Evolutionary conservation across 2,888 invertebrate genomes (phyloP).

Genomic region (Tromatobia lineatoria): DNA sequence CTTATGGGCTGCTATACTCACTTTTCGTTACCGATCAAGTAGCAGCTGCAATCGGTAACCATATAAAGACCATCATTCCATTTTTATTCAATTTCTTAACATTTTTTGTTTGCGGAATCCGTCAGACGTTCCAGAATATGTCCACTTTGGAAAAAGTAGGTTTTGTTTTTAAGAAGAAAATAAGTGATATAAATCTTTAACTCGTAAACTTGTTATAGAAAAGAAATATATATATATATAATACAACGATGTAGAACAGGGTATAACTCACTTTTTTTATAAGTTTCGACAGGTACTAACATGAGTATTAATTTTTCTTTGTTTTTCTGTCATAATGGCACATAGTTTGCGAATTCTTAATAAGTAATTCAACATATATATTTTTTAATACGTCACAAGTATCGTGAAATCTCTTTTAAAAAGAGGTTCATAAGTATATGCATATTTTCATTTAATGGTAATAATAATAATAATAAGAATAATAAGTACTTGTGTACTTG

Average conservation of each 20-base stretch:
- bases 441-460: slow-evolving; percentile 38
- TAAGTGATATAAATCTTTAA: slow-evolving; percentile 71
- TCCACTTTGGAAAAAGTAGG: not conserved
- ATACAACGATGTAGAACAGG: slow-evolving; percentile 49
- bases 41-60: too few relatives aligned
- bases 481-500: slow-evolving; percentile 33
- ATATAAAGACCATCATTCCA: too few relatives aligned
- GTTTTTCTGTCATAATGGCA: slow-evolving; percentile 12
- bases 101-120: too few relatives aligned
- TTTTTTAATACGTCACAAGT: not conserved
- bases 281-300: not conserved
- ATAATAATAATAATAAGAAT: slow-evolving; percentile 16
- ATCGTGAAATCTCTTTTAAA: slow-evolving; percentile 13
- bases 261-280: not conserved
- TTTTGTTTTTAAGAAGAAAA: not conserved
- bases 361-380: not conserved
- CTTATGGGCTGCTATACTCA: too few relatives aligned
- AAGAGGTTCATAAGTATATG: slow-evolving; percentile 22
- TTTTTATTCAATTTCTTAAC: too few relatives aligned
- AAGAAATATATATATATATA: slow-evolving; percentile 78
- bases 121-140: not conserved
- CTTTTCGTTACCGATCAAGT: too few relatives aligned
- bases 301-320: not conserved
- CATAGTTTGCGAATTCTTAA: slow-evolving; percentile 21
- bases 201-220: slow-evolving; percentile 80